These are phyloP conservation scores for Mesoclemmys tuberculata DNA, from an alignment of 2,113 vertebrate species.

Conservation along the genomic window DNA sequence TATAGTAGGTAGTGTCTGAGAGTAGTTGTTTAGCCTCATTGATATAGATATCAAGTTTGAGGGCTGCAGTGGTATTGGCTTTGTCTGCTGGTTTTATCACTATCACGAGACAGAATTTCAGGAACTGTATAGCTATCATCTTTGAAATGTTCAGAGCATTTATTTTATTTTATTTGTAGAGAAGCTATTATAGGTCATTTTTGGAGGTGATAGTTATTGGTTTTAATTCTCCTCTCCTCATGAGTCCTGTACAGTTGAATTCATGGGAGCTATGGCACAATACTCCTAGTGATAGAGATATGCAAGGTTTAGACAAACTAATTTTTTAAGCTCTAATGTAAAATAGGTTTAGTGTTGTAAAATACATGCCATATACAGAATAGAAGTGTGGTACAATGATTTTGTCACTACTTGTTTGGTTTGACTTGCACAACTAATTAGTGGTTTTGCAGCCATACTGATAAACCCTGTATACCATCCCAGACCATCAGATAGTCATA, in stretches of 20 bases:
- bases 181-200: background rate
- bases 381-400: background rate
- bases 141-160: background rate
- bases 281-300: background rate
- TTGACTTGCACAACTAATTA: background rate
- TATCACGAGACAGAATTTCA: background rate
- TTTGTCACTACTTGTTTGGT: background rate
- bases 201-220: background rate
- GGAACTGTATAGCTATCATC: background rate
- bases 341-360: background rate
- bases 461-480: fast-evolving
- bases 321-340: background rate
- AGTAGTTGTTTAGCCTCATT: background rate
- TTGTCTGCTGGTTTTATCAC: background rate
- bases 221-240: background rate
- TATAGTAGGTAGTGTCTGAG: background rate
- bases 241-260: background rate
- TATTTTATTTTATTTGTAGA: background rate
- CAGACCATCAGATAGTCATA: background rate
- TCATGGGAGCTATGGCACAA: background rate
- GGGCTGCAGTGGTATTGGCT: background rate
- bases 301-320: background rate
- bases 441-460: background rate
- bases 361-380: background rate
- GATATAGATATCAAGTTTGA: background rate